Evolutionary conservation across 2,113 vertebrate genomes (phyloP).

Genomic region (Perognathus longimembris): DNA sequence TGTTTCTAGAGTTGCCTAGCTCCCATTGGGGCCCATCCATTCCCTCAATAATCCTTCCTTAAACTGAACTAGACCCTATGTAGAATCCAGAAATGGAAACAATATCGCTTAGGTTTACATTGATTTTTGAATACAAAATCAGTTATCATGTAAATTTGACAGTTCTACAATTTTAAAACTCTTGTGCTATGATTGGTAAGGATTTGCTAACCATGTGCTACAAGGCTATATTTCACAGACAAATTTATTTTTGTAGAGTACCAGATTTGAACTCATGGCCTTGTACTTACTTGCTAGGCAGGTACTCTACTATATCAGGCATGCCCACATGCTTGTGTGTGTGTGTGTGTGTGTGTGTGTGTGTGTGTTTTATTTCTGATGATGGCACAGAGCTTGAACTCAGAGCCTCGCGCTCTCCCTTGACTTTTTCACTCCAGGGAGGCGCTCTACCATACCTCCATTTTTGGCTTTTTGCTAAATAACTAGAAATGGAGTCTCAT

Average conservation of each 20-base stretch:
- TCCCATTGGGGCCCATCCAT: background rate
- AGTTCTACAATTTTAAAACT: background rate
- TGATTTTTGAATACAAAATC: background rate
- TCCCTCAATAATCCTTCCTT: background rate
- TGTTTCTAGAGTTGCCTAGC: background rate
- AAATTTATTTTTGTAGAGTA: background rate
- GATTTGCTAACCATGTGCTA: background rate
- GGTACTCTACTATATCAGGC: too few species aligned
- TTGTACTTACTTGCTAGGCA: too few species aligned
- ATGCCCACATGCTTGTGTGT: too few species aligned
- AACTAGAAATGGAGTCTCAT: too few species aligned
- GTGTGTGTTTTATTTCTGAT: too few species aligned
- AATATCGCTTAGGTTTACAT: background rate
- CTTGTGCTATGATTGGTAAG: rapidly evolving
- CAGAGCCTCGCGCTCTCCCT: too few species aligned
- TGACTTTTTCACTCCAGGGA: too few species aligned
- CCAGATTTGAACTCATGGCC: too few species aligned
- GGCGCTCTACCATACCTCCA: too few species aligned
- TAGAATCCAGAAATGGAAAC: background rate
- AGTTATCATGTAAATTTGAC: background rate
- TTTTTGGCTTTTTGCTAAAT: too few species aligned
- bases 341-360: too few species aligned
- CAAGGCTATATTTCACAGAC: rapidly evolving
- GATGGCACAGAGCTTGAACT: too few species aligned
- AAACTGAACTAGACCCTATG: background rate